Base-by-base conservation (phyloP, 1,140 invertebrate genomes). In the Pseudomyrmex cubaensis region DNA sequence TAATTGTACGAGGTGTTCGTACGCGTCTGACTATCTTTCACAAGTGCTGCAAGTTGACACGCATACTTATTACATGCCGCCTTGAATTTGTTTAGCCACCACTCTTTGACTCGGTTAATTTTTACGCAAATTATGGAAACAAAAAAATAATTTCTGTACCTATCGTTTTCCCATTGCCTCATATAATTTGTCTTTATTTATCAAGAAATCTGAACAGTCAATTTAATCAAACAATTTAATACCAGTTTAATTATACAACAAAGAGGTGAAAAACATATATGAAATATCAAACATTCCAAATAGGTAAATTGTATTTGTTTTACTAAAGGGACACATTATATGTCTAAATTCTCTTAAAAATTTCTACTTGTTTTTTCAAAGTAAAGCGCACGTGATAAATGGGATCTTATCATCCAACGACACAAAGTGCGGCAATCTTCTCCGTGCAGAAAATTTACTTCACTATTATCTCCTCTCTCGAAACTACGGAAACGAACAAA, bases 1-100 rank as follows among this genome's bases (percentile, higher is more conserved):
- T 90, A 89, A 91, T 91, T 89, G 89, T 87, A 74, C 86, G 80
- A 90, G 77, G 73, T 87, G 85, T 90, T 90, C 85, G 83, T 85
- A 86, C 82, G 78, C 84, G 85, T 63, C 73, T 70, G 82, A 74
- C 54, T 83, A 82, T 74, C 72, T 77, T 87, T 85, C 83, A 44
- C 66, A 25, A 54, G 35, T 35, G 35, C 57, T 85, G 78, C 86
- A 83, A 78, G 59, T 83, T 44, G 75, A 64, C 75, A 84, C 57
- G 82, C 85, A 88, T 86, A 88, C 85, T 66, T 89, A 89, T 84
- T 82, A 70, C 70, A 89, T 46, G 35, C 35, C 46, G 76, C 61
- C n/a, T 89, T 83, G 82, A 89, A 89, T 89, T 35, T 87, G 86
- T 89, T 89, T 89, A 89, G 87, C 13, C 80, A 57, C 20, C 52